These are phyloP conservation scores for Drosophila saltans DNA, from an alignment of 1,140 invertebrate genomes.

Conservation along the genomic window DNA sequence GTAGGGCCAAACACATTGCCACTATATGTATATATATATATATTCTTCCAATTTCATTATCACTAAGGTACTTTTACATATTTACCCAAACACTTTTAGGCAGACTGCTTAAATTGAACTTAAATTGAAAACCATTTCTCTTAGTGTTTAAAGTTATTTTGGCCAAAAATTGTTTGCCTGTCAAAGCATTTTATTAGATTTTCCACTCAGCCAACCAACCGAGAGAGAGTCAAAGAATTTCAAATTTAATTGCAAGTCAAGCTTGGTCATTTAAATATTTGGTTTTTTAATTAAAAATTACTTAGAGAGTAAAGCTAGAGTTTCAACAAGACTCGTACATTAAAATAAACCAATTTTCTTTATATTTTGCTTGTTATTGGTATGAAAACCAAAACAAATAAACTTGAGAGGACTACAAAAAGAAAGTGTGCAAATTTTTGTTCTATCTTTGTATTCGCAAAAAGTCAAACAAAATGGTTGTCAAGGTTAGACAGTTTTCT, in stretches of 20 bases:
- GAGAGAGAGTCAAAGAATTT: constrained; percentile 45
- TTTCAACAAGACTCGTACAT: constrained; percentile 1
- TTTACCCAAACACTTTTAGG: constrained; percentile 25
- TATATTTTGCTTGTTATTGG: constrained; percentile 13
- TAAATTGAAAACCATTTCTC: constrained; percentile 10
- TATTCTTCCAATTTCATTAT: constrained; percentile 25
- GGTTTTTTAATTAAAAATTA: constrained; percentile 63
- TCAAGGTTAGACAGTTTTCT: constrained; percentile 47
- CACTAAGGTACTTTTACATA: constrained; percentile 37
- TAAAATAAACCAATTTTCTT: constrained; percentile 25
- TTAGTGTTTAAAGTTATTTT: not conserved
- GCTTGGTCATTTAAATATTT: constrained; percentile 47
- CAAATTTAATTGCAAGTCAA: constrained; percentile 58
- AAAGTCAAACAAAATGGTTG: constrained; percentile 28
- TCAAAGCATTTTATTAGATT: constrained; percentile 46
- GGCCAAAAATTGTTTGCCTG: constrained; percentile 26
- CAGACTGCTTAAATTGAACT: constrained; percentile 9
- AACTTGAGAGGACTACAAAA: constrained; percentile 25
- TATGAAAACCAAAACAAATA: constrained; percentile 27
- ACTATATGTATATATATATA: not conserved
- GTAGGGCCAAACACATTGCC: not conserved
- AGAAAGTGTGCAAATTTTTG: constrained; percentile 20
- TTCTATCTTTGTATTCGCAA: not conserved
- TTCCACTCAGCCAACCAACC: constrained; percentile 38
- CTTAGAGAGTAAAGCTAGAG: constrained; percentile 14